Conservation (phyloP, 1,140 invertebrate species). For the Diabrotica virgifera region DNA sequence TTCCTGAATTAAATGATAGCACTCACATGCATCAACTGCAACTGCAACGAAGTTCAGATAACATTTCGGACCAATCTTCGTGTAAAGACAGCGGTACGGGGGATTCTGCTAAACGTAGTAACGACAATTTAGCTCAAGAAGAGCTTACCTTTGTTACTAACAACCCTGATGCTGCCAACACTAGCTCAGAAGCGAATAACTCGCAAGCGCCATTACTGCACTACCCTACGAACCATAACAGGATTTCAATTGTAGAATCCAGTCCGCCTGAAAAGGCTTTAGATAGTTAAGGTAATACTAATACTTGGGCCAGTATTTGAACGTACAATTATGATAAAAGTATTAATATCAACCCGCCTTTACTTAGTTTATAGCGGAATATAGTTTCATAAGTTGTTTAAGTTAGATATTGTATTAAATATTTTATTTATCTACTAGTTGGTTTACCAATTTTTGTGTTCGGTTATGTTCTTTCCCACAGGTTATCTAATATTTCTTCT, state of each 20-base stretch:
- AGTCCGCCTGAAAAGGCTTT: conserved; percentile 7
- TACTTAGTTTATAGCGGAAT: too few relatives aligned
- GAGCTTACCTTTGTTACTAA: conserved; percentile 36
- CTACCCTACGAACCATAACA: conserved; percentile 44
- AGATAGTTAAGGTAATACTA: conserved; percentile 1
- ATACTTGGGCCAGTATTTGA: conserved; percentile 7
- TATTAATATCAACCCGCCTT: background rate
- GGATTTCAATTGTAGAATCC: conserved; percentile 19
- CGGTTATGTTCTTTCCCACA: too few relatives aligned
- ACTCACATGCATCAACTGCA: conserved; percentile 13
- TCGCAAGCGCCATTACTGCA: conserved; percentile 38
- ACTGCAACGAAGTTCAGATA: conserved; percentile 33
- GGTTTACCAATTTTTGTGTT: too few relatives aligned
- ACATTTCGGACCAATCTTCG: conserved; percentile 54
- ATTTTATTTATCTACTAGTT: too few relatives aligned
- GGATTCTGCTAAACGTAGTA: conserved; percentile 64
- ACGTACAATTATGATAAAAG: conserved; percentile 3
- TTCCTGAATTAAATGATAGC: conserved; percentile 26
- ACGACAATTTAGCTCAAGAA: conserved; percentile 40
- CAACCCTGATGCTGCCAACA: background rate
- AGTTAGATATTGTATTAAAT: too few relatives aligned
- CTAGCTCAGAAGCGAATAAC: conserved; percentile 18
- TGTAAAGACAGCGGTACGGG: conserved; percentile 67
- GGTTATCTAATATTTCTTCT: too few relatives aligned
- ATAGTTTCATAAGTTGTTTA: too few relatives aligned